Conservation (phyloP, 2,888 invertebrate genomes). For the Beris chalybata region DNA sequence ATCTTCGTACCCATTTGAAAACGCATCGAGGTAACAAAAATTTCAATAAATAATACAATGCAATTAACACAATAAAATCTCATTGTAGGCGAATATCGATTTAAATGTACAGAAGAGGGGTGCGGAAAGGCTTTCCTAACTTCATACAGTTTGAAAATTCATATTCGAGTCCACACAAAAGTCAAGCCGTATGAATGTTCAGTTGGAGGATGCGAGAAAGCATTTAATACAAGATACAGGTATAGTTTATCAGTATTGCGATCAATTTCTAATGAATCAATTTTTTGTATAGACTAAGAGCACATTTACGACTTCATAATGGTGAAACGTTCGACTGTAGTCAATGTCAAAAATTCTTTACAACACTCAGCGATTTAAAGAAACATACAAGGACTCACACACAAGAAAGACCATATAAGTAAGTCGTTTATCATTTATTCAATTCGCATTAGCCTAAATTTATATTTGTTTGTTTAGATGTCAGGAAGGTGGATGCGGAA, state of each 20-base stretch:
- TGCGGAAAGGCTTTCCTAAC: constrained; percentile 94
- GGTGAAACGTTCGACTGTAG: constrained; percentile 94
- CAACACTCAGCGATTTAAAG: constrained; percentile 90
- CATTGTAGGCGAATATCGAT: constrained; percentile 84
- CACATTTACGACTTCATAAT: constrained; percentile 89
- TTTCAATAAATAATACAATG: constrained; percentile 1
- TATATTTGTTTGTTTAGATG: constrained; percentile 63
- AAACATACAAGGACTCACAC: constrained; percentile 93
- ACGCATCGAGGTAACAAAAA: constrained; percentile 81
- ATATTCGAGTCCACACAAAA: constrained; percentile 91
- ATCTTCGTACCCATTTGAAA: constrained; percentile 92
- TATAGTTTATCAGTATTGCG: constrained; percentile 48
- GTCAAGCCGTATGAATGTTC: constrained; percentile 88
- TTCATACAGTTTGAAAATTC: constrained; percentile 93
- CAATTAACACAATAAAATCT: background rate
- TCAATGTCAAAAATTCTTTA: constrained; percentile 87
- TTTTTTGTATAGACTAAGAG: constrained; percentile 65
- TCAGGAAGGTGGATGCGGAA: constrained; percentile 79
- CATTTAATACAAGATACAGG: constrained; percentile 93
- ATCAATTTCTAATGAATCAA: background rate
- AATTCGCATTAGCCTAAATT: constrained; percentile 1
- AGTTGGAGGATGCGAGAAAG: constrained; percentile 81
- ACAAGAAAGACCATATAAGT: constrained; percentile 87
- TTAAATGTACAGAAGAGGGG: constrained; percentile 82
- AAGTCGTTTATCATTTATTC: constrained; percentile 43